Percentiles rank a stretch among this genome's conserved stretches.
These are phyloP conservation scores for Choristoneura fumiferana DNA, from an alignment of 1,140 invertebrate species.

Conservation along the genomic window DNA sequence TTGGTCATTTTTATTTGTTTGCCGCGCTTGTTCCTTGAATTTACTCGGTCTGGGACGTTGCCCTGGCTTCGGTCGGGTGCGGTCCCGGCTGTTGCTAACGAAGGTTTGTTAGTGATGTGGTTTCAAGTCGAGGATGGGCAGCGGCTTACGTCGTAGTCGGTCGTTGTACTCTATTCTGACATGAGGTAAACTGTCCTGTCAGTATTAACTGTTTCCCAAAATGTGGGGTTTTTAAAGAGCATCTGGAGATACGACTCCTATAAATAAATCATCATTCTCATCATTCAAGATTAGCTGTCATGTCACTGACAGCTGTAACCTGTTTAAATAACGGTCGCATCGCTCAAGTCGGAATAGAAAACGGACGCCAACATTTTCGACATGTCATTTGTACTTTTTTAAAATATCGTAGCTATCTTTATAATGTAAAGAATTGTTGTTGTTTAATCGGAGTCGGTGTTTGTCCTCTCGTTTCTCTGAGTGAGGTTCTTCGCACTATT, in stretches of 20 bases:
- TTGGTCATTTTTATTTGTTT: conserved; percentile 46
- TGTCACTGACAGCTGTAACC: conserved; percentile 45
- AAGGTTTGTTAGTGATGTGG: not conserved
- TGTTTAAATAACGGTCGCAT: conserved; percentile 18
- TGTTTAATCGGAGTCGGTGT: conserved; percentile 47
- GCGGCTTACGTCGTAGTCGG: conserved; percentile 2
- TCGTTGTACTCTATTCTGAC: not conserved
- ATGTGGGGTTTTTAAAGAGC: too few species aligned
- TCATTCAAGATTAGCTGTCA: too few species aligned
- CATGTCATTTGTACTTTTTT: conserved; percentile 55
- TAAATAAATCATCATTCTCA: too few species aligned
- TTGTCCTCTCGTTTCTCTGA: conserved; percentile 47
- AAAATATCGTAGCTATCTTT: conserved; percentile 41
- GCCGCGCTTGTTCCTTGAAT: not conserved
- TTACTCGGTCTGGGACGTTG: too few species aligned
- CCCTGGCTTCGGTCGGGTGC: too few species aligned
- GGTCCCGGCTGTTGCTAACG: too few species aligned
- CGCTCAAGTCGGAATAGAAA: not conserved
- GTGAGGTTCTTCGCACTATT: conserved; percentile 54
- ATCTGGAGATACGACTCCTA: too few species aligned
- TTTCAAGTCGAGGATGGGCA: not conserved
- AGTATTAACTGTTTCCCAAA: not conserved
- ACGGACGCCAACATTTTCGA: conserved; percentile 41
- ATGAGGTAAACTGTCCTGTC: not conserved
- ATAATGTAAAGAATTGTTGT: conserved; percentile 47